These are phyloP conservation scores for Belonocnema kinseyi DNA, from an alignment of 1,140 invertebrate genomes.

Conservation along the genomic window DNA sequence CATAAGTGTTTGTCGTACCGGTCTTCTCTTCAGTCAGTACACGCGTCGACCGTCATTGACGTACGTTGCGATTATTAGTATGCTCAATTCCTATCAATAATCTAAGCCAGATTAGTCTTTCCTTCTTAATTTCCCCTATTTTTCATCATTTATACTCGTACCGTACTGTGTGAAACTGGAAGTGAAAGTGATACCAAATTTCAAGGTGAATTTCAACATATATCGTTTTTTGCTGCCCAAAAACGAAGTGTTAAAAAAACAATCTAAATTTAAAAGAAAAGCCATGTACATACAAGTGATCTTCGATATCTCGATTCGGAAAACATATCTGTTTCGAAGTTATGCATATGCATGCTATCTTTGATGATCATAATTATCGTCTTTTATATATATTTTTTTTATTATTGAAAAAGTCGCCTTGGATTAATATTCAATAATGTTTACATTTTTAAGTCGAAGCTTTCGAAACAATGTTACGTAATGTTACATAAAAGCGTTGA, in stretches of 20 bases:
- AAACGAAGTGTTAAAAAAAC: neutral
- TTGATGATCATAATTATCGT: too few species aligned
- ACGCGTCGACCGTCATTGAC: constrained; percentile 23
- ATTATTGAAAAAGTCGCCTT: too few species aligned
- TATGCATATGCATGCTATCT: too few species aligned
- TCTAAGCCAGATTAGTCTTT: neutral
- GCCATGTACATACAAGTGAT: too few species aligned
- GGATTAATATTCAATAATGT: too few species aligned
- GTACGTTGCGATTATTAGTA: neutral
- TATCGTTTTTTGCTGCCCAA: neutral
- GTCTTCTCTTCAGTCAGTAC: constrained; percentile 17
- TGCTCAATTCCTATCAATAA: neutral
- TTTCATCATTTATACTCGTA: neutral
- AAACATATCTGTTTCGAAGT: too few species aligned
- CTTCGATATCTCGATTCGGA: too few species aligned
- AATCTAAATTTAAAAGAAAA: too few species aligned
- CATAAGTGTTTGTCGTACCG: constrained; percentile 11
- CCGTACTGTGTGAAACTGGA: neutral
- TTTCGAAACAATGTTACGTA: too few species aligned
- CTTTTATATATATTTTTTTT: too few species aligned
- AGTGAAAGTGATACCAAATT: constrained; percentile 14
- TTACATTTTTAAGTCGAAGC: too few species aligned
- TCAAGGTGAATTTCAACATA: neutral
- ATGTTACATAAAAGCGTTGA: too few species aligned
- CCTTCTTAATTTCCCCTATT: neutral